Conservation (phyloP, 2,888 invertebrate species). For the Agrypnus murinus region DNA sequence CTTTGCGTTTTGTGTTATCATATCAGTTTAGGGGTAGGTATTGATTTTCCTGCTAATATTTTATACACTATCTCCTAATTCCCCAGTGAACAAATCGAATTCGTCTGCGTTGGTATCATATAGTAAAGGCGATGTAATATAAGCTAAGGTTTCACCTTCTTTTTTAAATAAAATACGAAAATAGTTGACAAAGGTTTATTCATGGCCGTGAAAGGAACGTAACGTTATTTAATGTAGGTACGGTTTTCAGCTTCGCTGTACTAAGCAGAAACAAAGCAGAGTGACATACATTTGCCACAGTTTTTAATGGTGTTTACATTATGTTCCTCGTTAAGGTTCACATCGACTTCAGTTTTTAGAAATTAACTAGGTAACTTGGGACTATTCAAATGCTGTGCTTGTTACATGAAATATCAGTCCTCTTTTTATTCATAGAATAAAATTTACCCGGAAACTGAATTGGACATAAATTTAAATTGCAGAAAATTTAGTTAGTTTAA, state of each 20-base stretch:
- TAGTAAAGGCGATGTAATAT: conserved; percentile 39
- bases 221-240: conserved; percentile 33
- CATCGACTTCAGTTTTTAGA: conserved; percentile 21
- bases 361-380: conserved; percentile 15
- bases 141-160: conserved; percentile 29
- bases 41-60: conserved; percentile 28
- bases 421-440: no score
- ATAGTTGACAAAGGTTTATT: conserved; percentile 21
- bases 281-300: conserved; percentile 31
- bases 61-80: conserved; percentile 25
- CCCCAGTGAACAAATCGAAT: conserved; percentile 49
- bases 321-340: conserved; percentile 35
- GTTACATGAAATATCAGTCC: no score
- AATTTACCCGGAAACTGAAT: no score
- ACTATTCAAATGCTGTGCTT: background rate
- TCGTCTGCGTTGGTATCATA: conserved; percentile 46
- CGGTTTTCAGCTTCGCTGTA: conserved; percentile 28
- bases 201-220: conserved; percentile 30
- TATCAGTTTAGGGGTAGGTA: conserved; percentile 25
- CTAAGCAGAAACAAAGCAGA: conserved; percentile 30
- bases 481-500: no score
- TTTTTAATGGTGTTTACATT: conserved; percentile 50
- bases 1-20: conserved; percentile 27
- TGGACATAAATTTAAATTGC: no score
- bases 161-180: conserved; percentile 33